Conservation (phyloP, 2,888 invertebrate species). For the Labia minor region DNA sequence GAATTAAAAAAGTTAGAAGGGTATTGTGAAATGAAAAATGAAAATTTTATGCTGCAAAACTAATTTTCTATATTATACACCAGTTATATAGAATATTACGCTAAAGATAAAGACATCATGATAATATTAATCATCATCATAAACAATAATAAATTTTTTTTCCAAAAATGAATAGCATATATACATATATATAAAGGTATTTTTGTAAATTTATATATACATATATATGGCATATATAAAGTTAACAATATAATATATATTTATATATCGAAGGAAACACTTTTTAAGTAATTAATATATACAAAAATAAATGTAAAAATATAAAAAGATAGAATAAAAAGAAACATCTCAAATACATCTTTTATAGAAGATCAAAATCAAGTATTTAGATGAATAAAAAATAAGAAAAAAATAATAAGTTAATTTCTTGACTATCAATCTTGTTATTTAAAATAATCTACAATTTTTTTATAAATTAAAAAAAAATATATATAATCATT, state of each 20-base stretch:
- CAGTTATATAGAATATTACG: conserved; percentile 19
- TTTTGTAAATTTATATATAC: not conserved
- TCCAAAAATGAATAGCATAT: conserved; percentile 5
- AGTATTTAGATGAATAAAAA: not conserved
- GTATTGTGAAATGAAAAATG: not conserved
- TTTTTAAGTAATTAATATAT: not conserved
- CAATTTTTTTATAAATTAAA: not conserved
- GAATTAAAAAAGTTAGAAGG: no score
- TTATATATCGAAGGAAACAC: not conserved
- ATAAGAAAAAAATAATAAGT: not conserved
- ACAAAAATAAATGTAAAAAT: not conserved
- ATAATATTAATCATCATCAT: not conserved
- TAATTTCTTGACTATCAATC: no score
- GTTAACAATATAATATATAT: conserved; percentile 13
- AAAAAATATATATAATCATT: not conserved
- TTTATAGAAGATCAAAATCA: not conserved
- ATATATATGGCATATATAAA: conserved; percentile 13
- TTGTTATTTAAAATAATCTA: no score
- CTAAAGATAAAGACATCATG: conserved; percentile 7
- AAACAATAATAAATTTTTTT: not conserved
- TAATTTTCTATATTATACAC: conserved; percentile 22
- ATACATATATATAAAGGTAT: conserved; percentile 7
- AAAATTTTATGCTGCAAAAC: conserved; percentile 20
- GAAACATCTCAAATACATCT: not conserved
- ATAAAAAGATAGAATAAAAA: not conserved